These are phyloP conservation scores for Nomada fucata DNA, from an alignment of 2,888 invertebrate species.

Conservation along the genomic window DNA sequence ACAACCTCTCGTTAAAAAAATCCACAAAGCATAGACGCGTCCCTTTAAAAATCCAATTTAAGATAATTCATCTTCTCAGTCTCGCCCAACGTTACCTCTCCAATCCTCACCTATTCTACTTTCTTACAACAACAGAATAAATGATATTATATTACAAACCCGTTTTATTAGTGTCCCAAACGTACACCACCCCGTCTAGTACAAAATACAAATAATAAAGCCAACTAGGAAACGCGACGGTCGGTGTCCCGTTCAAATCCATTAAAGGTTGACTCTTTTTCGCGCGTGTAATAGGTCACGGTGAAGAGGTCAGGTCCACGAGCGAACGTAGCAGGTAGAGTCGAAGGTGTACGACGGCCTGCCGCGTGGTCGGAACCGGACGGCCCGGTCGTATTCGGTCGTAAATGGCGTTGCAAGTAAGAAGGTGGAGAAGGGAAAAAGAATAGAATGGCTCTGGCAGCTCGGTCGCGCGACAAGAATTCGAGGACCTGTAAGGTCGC, in stretches of 20 bases:
- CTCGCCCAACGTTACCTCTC: too few species aligned
- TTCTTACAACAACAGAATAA: too few species aligned
- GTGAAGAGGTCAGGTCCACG: slow-evolving; percentile 63
- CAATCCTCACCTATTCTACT: too few species aligned
- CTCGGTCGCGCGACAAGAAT: slow-evolving; percentile 54
- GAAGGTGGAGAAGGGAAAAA: neutral
- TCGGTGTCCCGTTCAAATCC: slow-evolving; percentile 68
- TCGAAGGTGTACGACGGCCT: slow-evolving; percentile 46
- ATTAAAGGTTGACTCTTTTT: slow-evolving; percentile 69
- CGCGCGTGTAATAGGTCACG: slow-evolving; percentile 35
- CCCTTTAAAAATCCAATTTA: too few species aligned
- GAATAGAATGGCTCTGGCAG: slow-evolving; percentile 29
- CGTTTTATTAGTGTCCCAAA: too few species aligned
- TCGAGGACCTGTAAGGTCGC: slow-evolving; percentile 48
- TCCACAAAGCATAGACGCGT: too few species aligned
- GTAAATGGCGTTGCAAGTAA: slow-evolving; percentile 55
- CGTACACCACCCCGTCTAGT: too few species aligned
- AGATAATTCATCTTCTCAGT: too few species aligned
- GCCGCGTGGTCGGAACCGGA: slow-evolving; percentile 63
- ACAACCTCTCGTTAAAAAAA: too few species aligned
- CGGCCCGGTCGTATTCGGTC: slow-evolving; percentile 53
- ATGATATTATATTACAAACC: too few species aligned
- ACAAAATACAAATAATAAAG: too few species aligned
- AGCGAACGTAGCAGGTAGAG: slow-evolving; percentile 47
- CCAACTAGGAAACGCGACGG: slow-evolving; percentile 24